phyloP scores from a whole-genome alignment of 1,140 invertebrate genomes.

The Holcopasites calliopsidis region DNA sequence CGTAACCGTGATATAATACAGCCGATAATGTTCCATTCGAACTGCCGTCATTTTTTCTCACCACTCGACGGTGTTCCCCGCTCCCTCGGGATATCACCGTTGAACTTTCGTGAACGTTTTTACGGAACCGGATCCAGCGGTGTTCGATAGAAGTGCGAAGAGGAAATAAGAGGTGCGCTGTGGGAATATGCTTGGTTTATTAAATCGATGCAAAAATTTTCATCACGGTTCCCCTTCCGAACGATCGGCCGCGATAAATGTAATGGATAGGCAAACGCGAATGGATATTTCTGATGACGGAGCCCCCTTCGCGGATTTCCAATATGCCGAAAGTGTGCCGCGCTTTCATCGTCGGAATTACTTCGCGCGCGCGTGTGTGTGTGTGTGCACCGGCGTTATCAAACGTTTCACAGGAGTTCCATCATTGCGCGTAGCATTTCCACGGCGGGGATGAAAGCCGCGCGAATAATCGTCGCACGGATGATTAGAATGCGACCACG shows the following conservation, averaged over 20 bases:
- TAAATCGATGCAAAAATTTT: conserved; percentile 1
- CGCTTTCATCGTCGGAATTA: not conserved
- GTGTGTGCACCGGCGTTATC: no score
- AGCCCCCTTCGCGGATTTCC: not conserved
- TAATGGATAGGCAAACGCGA: not conserved
- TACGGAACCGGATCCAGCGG: conserved; percentile 5
- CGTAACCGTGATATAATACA: conserved; percentile 18
- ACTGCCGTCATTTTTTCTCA: not conserved
- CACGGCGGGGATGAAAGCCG: no score
- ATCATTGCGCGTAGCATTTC: no score
- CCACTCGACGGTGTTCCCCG: not conserved
- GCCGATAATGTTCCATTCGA: conserved; percentile 27
- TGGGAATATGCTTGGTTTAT: not conserved
- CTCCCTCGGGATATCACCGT: not conserved
- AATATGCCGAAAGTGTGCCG: no score
- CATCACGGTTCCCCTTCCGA: not conserved
- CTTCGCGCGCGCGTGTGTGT: no score
- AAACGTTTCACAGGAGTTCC: no score
- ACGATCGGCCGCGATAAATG: not conserved
- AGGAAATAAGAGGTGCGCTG: not conserved
- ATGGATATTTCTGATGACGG: not conserved
- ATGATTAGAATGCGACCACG: no score
- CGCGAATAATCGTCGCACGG: no score
- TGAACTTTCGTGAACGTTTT: not conserved
- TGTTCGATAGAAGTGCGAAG: not conserved